A percentile compares a stretch with the other conserved stretches of the same genome.
Conservation (phyloP, 2,888 invertebrate species). For the Cantharis lateralis region DNA sequence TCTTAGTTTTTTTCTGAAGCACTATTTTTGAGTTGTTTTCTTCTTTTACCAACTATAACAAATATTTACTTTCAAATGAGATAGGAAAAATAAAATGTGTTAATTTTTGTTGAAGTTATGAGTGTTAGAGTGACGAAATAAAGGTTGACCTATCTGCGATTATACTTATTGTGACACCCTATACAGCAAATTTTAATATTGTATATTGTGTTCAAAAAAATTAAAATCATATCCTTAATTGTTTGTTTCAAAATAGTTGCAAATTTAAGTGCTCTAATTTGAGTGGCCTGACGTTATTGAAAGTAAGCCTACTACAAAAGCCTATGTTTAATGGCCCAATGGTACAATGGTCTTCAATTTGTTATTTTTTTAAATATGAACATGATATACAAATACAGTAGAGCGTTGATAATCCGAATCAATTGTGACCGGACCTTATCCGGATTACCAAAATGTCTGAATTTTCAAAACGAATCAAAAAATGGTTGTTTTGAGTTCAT, state of each 20-base stretch:
- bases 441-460: too few species aligned
- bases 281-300: background rate
- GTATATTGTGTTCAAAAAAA: background rate
- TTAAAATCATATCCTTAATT: background rate
- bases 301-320: background rate
- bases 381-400: constrained; percentile 37
- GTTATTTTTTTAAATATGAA: constrained; percentile 32
- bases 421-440: too few species aligned
- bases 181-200: background rate
- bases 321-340: background rate
- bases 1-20: too few species aligned
- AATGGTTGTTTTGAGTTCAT: too few species aligned
- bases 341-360: background rate
- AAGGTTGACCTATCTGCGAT: background rate
- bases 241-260: background rate
- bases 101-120: background rate
- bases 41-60: too few species aligned
- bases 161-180: background rate
- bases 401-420: too few species aligned
- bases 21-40: too few species aligned
- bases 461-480: too few species aligned
- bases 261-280: background rate
- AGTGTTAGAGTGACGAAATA: background rate
- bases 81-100: background rate
- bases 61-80: background rate